These are phyloP conservation scores for Limnothrissa miodon DNA, from an alignment of 2,113 vertebrate genomes.

Conservation along the genomic window DNA sequence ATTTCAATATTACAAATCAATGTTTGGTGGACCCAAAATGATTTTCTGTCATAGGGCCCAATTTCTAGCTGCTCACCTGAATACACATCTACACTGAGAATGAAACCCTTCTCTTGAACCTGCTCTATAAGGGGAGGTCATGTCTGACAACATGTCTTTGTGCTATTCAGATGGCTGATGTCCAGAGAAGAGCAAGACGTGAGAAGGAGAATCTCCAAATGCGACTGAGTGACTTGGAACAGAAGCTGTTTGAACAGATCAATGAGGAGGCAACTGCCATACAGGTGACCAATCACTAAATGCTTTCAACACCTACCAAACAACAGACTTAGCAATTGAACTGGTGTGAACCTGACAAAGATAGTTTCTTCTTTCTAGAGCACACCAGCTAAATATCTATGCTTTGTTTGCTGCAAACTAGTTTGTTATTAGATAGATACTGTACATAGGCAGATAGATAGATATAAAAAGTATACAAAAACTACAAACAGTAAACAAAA, in stretches of 20 bases:
- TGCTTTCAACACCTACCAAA: background rate
- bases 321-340: background rate
- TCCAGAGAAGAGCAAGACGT: slow-evolving; percentile 49
- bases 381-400: background rate
- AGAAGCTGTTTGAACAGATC: slow-evolving; percentile 7
- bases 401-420: background rate
- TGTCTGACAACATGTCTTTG: background rate
- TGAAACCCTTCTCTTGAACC: background rate
- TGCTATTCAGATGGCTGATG: slow-evolving; percentile 41
- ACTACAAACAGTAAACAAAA: too few relatives aligned
- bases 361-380: background rate
- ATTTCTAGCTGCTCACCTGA: too few relatives aligned
- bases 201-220: slow-evolving; percentile 40
- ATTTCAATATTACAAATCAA: too few relatives aligned
- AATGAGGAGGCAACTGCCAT: slow-evolving; percentile 56
- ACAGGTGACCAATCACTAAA: slow-evolving; percentile 62
- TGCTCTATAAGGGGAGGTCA: too few relatives aligned
- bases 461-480: too few relatives aligned
- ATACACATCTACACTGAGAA: too few relatives aligned
- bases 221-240: slow-evolving; percentile 42
- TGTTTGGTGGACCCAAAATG: too few relatives aligned
- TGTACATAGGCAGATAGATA: too few relatives aligned
- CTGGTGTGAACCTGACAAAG: background rate
- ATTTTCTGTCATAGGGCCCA: too few relatives aligned
- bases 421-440: too few relatives aligned